Conservation (phyloP, 1,140 invertebrate species). For the Bilobella aurantiaca region DNA sequence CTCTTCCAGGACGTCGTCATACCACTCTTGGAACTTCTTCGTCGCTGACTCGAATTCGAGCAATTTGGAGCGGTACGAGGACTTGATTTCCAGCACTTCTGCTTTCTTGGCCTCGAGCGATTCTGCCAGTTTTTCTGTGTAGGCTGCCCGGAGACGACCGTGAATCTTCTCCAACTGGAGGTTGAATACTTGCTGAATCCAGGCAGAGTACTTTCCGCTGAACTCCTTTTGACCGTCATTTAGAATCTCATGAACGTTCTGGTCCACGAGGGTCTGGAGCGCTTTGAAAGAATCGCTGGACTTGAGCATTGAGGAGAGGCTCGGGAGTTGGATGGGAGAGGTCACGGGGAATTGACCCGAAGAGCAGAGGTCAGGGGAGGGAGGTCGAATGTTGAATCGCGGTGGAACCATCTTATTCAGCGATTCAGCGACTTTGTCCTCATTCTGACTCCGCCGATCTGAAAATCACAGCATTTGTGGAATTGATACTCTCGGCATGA, state of each 20-base stretch:
- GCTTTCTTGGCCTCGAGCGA: not conserved
- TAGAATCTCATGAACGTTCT: constrained; percentile 9
- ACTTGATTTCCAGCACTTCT: not conserved
- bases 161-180: constrained; percentile 15
- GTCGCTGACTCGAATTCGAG: not conserved
- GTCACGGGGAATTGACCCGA: too few relatives aligned
- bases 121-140: not conserved
- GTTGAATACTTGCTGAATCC: constrained; percentile 15
- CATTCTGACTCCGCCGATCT: too few relatives aligned
- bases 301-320: too few relatives aligned
- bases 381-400: too few relatives aligned
- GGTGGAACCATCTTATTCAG: too few relatives aligned
- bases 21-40: constrained; percentile 5
- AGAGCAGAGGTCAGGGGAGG: too few relatives aligned
- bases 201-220: constrained; percentile 12
- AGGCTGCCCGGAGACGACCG: not conserved
- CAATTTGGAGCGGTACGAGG: not conserved
- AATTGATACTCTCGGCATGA: too few relatives aligned
- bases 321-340: too few relatives aligned
- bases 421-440: too few relatives aligned
- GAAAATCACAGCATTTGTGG: too few relatives aligned
- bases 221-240: constrained; percentile 11
- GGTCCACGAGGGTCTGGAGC: not conserved
- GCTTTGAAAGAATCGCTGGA: not conserved
- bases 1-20: not conserved